Percentiles rank a stretch among this genome's conserved stretches.
These are phyloP conservation scores for Xiphorhynchus elegans DNA, from an alignment of 2,113 vertebrate species.

Conservation along the genomic window DNA sequence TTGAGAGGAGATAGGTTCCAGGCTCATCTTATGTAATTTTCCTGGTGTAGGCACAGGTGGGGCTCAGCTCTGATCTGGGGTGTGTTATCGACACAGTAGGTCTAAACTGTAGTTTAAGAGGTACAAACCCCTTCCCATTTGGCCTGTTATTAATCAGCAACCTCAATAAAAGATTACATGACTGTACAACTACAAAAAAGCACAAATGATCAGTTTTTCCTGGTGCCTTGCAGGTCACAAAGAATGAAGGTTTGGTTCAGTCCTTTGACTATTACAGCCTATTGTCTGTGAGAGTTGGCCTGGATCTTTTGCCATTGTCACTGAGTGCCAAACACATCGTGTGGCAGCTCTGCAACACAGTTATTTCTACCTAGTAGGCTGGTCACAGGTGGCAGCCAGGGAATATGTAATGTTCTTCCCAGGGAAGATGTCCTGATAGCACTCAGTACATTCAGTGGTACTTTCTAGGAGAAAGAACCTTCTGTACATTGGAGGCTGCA, in stretches of 20 bases:
- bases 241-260: background rate
- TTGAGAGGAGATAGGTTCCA: background rate
- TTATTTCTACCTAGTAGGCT: background rate
- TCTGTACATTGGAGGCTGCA: background rate
- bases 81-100: background rate
- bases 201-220: background rate
- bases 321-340: background rate
- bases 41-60: background rate
- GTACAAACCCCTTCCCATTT: background rate
- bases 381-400: background rate
- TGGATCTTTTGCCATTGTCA: background rate
- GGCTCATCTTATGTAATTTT: background rate
- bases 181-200: background rate
- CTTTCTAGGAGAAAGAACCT: background rate
- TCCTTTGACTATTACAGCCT: background rate
- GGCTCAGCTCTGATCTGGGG: background rate
- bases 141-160: background rate
- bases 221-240: rapidly evolving
- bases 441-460: background rate
- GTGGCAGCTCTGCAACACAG: background rate
- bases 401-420: background rate
- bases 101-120: background rate
- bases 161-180: background rate
- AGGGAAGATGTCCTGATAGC: background rate
- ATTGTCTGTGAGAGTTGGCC: background rate